phyloP scores from a whole-genome alignment of 2,113 vertebrate species.

The Syngnathoides biaculeatus region DNA sequence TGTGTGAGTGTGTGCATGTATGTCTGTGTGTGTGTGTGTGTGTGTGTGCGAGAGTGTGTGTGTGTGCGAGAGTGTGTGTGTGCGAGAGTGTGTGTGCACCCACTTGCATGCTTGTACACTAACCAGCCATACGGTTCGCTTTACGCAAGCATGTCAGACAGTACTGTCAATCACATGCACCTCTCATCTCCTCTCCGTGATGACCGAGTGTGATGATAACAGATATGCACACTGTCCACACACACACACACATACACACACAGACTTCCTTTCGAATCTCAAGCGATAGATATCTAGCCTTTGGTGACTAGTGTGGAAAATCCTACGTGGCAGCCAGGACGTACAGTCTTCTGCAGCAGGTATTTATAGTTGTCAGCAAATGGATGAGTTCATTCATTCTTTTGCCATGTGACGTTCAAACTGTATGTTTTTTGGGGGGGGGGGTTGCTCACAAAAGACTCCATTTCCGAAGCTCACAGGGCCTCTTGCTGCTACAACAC shows the following conservation, averaged over 20 bases:
- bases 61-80: neutral
- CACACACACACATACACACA: conserved; percentile 12
- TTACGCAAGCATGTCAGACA: conserved; percentile 67
- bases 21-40: conserved; percentile 40
- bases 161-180: conserved; percentile 54
- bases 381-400: conserved; percentile 56
- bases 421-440: conserved; percentile 29
- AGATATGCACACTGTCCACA: conserved; percentile 18
- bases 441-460: conserved; percentile 55
- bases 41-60: conserved; percentile 30
- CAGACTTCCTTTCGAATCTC: conserved; percentile 37
- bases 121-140: conserved; percentile 57
- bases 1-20: neutral
- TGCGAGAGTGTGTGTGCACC: neutral
- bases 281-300: conserved; percentile 53
- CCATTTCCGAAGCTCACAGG: conserved; percentile 38
- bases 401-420: conserved; percentile 55
- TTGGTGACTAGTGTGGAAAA: conserved; percentile 53
- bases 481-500: conserved; percentile 19
- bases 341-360: conserved; percentile 52
- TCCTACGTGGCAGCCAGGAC: conserved; percentile 53
- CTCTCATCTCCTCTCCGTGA: conserved; percentile 16
- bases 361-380: conserved; percentile 63
- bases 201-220: conserved; percentile 22
- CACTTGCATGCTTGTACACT: neutral